Conservation (phyloP, 2,888 invertebrate genomes). For the Pyrocoelia pectoralis region DNA sequence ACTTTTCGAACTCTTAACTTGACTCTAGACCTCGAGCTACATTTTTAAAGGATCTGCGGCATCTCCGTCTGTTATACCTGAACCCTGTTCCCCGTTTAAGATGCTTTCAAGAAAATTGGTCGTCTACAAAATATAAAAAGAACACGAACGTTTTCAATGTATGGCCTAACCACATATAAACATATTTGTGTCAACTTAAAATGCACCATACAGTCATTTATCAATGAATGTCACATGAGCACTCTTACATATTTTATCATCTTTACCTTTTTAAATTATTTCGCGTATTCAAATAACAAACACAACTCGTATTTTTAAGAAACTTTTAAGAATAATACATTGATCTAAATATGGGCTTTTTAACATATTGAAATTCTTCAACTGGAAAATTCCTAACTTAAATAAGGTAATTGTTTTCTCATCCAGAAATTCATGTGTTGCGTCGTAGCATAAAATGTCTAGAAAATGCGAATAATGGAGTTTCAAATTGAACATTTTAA, state of each 20-base stretch:
- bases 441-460: not conserved
- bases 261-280: slow-evolving; percentile 20
- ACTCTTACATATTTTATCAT: slow-evolving; percentile 37
- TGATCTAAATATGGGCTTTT: not conserved
- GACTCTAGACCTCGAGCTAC: slow-evolving; percentile 48
- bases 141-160: slow-evolving; percentile 37
- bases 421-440: not conserved
- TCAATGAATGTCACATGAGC: slow-evolving; percentile 40
- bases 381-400: not conserved
- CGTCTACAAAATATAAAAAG: slow-evolving; percentile 47
- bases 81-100: slow-evolving; percentile 50
- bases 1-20: slow-evolving; percentile 46
- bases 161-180: slow-evolving; percentile 39
- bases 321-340: slow-evolving; percentile 2
- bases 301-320: slow-evolving; percentile 4
- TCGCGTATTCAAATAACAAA: slow-evolving; percentile 9
- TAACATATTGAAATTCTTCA: not conserved
- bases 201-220: slow-evolving; percentile 40
- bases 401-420: not conserved
- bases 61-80: slow-evolving; percentile 52
- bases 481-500: too few relatives aligned
- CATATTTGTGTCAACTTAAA: slow-evolving; percentile 43
- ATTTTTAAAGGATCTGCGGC: slow-evolving; percentile 57
- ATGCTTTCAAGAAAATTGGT: slow-evolving; percentile 57
- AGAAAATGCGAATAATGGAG: not conserved